phyloP scores from a whole-genome alignment of 2,113 vertebrate species.

The Motacilla alba region DNA sequence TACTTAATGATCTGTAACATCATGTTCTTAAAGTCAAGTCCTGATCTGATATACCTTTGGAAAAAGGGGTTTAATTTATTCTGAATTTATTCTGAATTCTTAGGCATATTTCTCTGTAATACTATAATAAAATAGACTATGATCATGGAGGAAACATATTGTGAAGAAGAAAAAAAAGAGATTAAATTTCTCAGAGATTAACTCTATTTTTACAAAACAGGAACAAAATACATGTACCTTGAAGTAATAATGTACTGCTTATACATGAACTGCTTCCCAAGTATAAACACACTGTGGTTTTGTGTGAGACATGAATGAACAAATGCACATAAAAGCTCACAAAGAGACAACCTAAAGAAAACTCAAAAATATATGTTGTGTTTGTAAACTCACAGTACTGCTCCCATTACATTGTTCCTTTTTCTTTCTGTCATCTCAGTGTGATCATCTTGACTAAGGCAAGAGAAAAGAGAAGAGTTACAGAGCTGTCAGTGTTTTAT shows the following conservation, averaged over 20 bases:
- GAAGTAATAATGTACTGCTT: not conserved
- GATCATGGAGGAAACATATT: not conserved
- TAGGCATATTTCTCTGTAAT: not conserved
- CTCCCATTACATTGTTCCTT: not conserved
- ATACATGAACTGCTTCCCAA: not conserved
- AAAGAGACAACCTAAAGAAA: not conserved
- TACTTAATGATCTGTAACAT: not conserved
- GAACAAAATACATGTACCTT: not conserved
- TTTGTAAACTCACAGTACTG: not conserved
- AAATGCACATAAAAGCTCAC: not conserved
- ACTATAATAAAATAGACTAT: not conserved
- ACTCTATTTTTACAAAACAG: not conserved
- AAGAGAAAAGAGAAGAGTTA: not conserved
- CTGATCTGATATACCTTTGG: not conserved
- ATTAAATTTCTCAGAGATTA: not conserved
- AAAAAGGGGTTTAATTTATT: not conserved
- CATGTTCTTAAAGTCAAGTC: not conserved
- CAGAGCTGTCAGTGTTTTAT: not conserved
- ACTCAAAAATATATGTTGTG: fast-evolving
- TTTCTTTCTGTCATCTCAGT: not conserved
- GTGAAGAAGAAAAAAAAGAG: not conserved
- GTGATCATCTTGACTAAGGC: not conserved
- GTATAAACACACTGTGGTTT: not conserved
- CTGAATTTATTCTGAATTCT: not conserved
- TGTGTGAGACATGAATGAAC: not conserved